These are phyloP conservation scores for Drosophila parvula DNA, from an alignment of 1,140 invertebrate species.

Conservation along the genomic window DNA sequence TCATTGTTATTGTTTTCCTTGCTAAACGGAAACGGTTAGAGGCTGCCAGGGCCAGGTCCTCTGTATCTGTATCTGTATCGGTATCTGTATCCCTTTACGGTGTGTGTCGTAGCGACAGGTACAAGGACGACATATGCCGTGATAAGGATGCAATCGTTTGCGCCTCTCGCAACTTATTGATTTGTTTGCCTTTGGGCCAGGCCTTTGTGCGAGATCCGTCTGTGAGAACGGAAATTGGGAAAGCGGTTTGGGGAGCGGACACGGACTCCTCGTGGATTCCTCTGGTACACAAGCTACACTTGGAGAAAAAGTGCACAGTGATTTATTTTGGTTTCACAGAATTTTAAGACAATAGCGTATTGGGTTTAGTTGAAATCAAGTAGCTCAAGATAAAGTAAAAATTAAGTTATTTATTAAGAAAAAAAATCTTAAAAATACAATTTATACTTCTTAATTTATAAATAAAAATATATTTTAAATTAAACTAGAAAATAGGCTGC, in stretches of 20 bases:
- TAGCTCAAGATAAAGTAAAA: not conserved
- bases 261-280: constrained; percentile 6
- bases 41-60: constrained; percentile 39
- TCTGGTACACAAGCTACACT: constrained; percentile 16
- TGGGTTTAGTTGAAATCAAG: too few relatives aligned
- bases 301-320: not conserved
- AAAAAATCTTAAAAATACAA: too few relatives aligned
- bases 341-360: not conserved
- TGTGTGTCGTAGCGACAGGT: constrained; percentile 58
- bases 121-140: constrained; percentile 56
- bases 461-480: too few relatives aligned
- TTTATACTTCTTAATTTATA: not conserved
- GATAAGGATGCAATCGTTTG: constrained; percentile 59
- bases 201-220: constrained; percentile 43
- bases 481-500: too few relatives aligned
- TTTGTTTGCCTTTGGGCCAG: constrained; percentile 75
- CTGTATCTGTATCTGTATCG: constrained; percentile 5
- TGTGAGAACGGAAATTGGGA: constrained; percentile 75
- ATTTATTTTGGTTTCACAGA: too few relatives aligned
- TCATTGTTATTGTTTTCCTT: constrained; percentile 78
- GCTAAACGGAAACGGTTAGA: constrained; percentile 76
- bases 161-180: constrained; percentile 65
- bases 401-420: not conserved
- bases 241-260: constrained; percentile 22
- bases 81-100: constrained; percentile 34